Evolutionary conservation across 2,113 vertebrate genomes (phyloP).

Genomic region (Brevimyrus niger): DNA sequence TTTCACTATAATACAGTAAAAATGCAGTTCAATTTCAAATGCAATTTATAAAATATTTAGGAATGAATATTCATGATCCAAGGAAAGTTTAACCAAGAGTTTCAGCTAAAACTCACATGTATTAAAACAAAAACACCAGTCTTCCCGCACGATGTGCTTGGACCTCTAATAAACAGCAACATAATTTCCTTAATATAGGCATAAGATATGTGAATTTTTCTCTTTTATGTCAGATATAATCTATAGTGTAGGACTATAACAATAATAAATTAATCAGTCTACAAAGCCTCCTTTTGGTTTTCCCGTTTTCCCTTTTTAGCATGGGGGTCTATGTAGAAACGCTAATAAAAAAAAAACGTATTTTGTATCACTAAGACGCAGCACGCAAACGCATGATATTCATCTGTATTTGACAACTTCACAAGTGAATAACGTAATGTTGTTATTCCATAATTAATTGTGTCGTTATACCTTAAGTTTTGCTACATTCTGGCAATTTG

Average conservation of each 20-base stretch:
- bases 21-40: not conserved
- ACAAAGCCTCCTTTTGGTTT: not conserved
- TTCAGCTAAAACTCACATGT: not conserved
- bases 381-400: not conserved
- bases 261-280: not conserved
- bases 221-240: not conserved
- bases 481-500: not conserved
- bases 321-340: not conserved
- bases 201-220: not conserved
- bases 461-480: not conserved
- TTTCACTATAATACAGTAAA: not conserved
- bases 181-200: not conserved
- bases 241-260: not conserved
- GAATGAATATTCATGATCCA: not conserved
- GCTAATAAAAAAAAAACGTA: not conserved
- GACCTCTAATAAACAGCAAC: not conserved
- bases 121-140: not conserved
- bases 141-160: not conserved
- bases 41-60: not conserved
- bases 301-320: not conserved
- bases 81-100: not conserved
- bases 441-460: not conserved
- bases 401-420: not conserved
- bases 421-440: not conserved
- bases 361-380: not conserved